Conservation (phyloP, 2,888 invertebrate genomes). For the Cephus runcator region DNA sequence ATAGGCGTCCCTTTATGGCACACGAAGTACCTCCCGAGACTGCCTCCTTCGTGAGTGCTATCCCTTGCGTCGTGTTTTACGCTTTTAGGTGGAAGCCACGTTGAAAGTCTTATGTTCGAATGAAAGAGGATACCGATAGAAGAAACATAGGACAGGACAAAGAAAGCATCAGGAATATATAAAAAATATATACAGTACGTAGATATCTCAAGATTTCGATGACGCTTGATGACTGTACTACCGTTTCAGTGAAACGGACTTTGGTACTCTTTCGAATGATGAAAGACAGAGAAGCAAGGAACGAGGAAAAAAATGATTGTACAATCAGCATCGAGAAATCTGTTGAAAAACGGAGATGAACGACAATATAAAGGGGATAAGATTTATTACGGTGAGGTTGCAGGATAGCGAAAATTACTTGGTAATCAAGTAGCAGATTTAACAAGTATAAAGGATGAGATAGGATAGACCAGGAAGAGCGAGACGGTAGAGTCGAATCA, state of each 20-base stretch:
- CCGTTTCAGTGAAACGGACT: neutral
- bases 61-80: neutral
- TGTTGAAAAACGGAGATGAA: neutral
- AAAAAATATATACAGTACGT: too few relatives aligned
- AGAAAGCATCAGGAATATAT: neutral
- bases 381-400: neutral
- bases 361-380: neutral
- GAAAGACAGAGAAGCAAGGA: too few relatives aligned
- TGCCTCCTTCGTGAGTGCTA: constrained; percentile 16
- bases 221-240: neutral
- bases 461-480: neutral
- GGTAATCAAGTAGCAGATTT: neutral
- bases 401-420: neutral
- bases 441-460: neutral
- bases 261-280: neutral
- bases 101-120: neutral
- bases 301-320: neutral
- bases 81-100: neutral
- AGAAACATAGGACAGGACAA: neutral
- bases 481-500: neutral
- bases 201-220: neutral
- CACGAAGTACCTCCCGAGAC: constrained; percentile 35
- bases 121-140: neutral
- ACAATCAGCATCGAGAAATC: neutral
- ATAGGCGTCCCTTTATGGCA: constrained; percentile 24